Evolutionary conservation across 2,888 invertebrate species (phyloP).

Genomic region (Drosophila subsilvestris): DNA sequence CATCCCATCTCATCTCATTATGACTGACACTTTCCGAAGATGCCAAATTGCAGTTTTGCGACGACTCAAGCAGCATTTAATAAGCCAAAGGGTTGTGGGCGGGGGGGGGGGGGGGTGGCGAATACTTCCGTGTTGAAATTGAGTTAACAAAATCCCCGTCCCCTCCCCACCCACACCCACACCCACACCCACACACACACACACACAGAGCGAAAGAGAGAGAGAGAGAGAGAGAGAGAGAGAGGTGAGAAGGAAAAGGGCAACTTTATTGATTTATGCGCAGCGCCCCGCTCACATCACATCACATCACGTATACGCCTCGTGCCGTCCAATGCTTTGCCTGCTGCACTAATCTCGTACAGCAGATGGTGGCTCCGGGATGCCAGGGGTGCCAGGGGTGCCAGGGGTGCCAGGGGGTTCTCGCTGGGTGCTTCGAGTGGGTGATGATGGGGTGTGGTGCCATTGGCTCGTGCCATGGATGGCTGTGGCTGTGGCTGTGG

Average conservation of each 20-base stretch:
- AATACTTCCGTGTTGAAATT: slow-evolving; percentile 78
- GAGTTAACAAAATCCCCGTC: slow-evolving; percentile 63
- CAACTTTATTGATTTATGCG: slow-evolving; percentile 68
- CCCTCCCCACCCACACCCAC: background rate
- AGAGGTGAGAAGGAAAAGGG: background rate
- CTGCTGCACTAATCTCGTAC: slow-evolving; percentile 36
- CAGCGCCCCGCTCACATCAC: slow-evolving; percentile 24
- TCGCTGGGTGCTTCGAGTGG: background rate
- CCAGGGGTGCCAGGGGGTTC: too few relatives aligned
- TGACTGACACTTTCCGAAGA: slow-evolving; percentile 13
- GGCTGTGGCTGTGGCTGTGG: background rate
- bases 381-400: too few relatives aligned
- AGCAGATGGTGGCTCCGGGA: slow-evolving; percentile 11
- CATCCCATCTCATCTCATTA: slow-evolving; percentile 1
- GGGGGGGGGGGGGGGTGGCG: slow-evolving; percentile 16
- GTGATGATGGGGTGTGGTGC: background rate
- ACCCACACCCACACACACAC: slow-evolving; percentile 2
- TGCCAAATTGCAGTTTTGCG: slow-evolving; percentile 29
- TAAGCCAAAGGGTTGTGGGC: slow-evolving; percentile 32
- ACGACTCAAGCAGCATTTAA: slow-evolving; percentile 41
- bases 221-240: background rate
- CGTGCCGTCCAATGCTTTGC: slow-evolving; percentile 32
- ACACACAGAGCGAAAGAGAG: background rate
- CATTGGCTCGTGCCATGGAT: too few relatives aligned
- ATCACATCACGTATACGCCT: slow-evolving; percentile 55